Evolutionary conservation across 2,797 vertebrate genomes (phyloP), one percentile per base, ranked within the genome.

Genomic region (Myiothlypis chrysogaster): DNA sequence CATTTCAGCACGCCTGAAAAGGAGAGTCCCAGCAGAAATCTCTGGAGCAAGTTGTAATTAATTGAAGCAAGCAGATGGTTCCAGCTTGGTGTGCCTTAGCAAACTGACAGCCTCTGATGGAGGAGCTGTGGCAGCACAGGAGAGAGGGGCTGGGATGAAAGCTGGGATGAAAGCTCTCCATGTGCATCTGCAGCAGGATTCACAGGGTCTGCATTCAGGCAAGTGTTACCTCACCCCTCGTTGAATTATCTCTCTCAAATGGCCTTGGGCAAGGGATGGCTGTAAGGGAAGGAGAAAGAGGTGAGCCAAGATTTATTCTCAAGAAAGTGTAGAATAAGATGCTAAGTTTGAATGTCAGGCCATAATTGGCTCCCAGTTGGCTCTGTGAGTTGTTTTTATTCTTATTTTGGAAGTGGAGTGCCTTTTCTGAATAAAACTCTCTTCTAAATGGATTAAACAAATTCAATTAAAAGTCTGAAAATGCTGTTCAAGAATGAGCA

Each of bases 41-140:
- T 72, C 14, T 2, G 87, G 86, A 93, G 71, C 19, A 43, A 63
- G 72, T 18, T 95, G 95, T 92, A 83, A 96, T 96, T 95, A 97
- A 90, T n/a, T 64, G 91, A 81, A 89, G 76, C 28, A 57, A 93
- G 79, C 90, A 94, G 96, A 93, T 92, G 94, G 95, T 72, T 91
- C 83, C 82, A 78, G 43, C 76, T 72, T 49, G 1, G 50, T 71
- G 61, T 78, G 89, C 87, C 72, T 83, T 4, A 61, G 71, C 68
- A 14, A 46, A 34, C 89, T 93, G 90, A 95, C 94, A 91, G 89
- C 78, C 30, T 46, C 87, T 94, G 84, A n/a, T 20, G 65, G 57
- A 93, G 71, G 71, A 71, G 84, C 47, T 32, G 82, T 91, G 95
- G 88, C 95, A 95, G 93, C 84, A 16, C 71, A 90, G 92, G 73